Evolutionary conservation across 2,888 invertebrate species (phyloP).

Genomic region (Drosophila barbarae): DNA sequence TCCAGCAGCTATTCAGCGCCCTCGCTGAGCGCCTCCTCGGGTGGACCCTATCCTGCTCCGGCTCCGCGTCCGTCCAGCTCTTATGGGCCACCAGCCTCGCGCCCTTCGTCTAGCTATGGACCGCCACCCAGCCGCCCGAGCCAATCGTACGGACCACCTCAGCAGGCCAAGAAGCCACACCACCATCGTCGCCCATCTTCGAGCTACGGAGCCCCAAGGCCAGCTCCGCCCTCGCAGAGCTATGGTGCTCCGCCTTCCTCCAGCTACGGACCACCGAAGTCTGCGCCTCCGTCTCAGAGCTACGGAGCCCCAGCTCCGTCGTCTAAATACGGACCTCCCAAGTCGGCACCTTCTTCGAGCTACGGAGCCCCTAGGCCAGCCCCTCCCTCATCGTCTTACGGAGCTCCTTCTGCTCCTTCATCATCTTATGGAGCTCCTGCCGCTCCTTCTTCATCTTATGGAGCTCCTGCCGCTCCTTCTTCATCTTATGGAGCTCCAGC

Average conservation of each 20-base stretch:
- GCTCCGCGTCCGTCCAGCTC: conserved; percentile 75
- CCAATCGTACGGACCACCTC: conserved; percentile 77
- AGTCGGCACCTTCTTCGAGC: conserved; percentile 56
- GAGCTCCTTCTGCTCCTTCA: conserved; percentile 77
- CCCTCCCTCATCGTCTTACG: conserved; percentile 71
- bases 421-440: conserved; percentile 80
- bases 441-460: conserved; percentile 78
- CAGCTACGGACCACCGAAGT: conserved; percentile 65
- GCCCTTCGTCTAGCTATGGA: conserved; percentile 77
- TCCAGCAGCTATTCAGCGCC: conserved; percentile 79
- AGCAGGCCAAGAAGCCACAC: conserved; percentile 71
- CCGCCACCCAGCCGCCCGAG: conserved; percentile 75
- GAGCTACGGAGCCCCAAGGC: conserved; percentile 79
- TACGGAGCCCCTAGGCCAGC: conserved; percentile 79
- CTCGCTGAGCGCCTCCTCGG: conserved; percentile 52
- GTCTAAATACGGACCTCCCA: conserved; percentile 73
- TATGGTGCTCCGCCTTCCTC: conserved; percentile 81
- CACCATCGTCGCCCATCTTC: conserved; percentile 80
- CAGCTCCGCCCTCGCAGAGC: conserved; percentile 71
- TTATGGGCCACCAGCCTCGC: conserved; percentile 70
- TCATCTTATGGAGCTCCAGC: conserved; percentile 68
- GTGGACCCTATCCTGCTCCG: conserved; percentile 63
- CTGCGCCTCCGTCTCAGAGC: conserved; percentile 58
- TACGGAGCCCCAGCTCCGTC: conserved; percentile 76
- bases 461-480: conserved; percentile 73